Evolutionary conservation across 2,113 vertebrate genomes (phyloP), one percentile per base, ranked within the genome.

Genomic region (Pygoscelis adeliae): DNA sequence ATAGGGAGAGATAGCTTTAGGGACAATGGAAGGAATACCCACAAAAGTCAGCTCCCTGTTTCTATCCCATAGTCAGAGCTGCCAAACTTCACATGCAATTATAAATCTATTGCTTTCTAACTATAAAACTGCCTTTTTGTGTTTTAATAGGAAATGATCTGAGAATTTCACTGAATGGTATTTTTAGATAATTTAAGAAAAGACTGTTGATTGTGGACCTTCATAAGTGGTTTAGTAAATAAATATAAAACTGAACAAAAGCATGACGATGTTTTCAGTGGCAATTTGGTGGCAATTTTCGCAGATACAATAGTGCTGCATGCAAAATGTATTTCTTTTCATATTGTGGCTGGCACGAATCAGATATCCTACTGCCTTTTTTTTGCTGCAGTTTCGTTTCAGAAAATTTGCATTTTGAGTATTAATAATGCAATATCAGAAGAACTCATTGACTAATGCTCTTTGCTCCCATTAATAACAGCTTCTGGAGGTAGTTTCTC

Each of bases 211-310:
- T 92, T 90, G 40, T 81, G 76, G 86, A 89, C 63, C 25, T 92
- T 69, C 27, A 6, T 78, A 74, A 96, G 46, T 67, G 47, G 47
- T 89, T 94, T 93, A 69, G 72, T 89, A 95, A 97, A 95, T 81
- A 95, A 95, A 89, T 59, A 90, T 18, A 78, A 70, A 83, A 86
- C 29, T 49, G 55, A 95, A 96, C 61, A 89, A 95, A 95, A 92
- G 80, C 50, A 92, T 49, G 34, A 83, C 55, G 58, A 89, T 88
- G 50, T 72, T 95, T 93, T 73, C 87, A 85, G 36, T 61, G 42
- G 46, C 46, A 90, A 89, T 87, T 92, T 84, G 25, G 38, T 2
- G 2, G 32, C 61, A 95, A 67, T 96, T 87, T 97, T 83, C 7
- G 2, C 58, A 90, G 40, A 84, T 62, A 80, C 34, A 91, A 83